Conservation (phyloP, 53 echinoderm and acorn worm species). For the Holothuria scabra region DNA sequence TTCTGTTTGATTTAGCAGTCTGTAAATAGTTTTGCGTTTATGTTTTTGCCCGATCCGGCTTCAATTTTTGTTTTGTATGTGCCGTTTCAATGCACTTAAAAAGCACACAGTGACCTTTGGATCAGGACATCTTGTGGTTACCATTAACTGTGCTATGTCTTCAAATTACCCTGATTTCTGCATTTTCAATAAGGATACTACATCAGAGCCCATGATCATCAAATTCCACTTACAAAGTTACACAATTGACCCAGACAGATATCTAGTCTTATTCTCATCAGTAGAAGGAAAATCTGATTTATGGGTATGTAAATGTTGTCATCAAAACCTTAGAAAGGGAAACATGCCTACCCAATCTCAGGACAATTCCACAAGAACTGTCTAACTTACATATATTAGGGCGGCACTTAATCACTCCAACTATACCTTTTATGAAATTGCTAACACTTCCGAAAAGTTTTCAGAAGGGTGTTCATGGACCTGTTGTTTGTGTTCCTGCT, state of each 20-base stretch:
- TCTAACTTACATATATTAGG: constrained; percentile 6
- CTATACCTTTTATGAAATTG: constrained; percentile 66
- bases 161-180: no score
- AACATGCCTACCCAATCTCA: constrained; percentile 32
- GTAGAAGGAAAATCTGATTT: neutral
- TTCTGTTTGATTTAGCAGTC: no score
- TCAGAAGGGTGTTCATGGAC: constrained; percentile 62
- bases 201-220: neutral
- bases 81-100: no score
- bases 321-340: neutral
- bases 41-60: no score
- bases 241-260: neutral
- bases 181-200: neutral
- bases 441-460: constrained; percentile 53
- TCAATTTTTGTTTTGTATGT: no score
- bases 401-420: constrained; percentile 52
- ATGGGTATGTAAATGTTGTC: neutral
- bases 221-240: neutral
- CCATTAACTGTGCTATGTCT: no score
- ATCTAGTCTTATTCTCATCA: neutral
- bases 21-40: no score
- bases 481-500: constrained; percentile 61
- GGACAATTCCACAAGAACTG: constrained; percentile 48
- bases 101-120: no score
- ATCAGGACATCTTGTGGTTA: no score